These are phyloP conservation scores for Recurvirostra avosetta DNA, from an alignment of 2,113 vertebrate genomes.

Conservation along the genomic window DNA sequence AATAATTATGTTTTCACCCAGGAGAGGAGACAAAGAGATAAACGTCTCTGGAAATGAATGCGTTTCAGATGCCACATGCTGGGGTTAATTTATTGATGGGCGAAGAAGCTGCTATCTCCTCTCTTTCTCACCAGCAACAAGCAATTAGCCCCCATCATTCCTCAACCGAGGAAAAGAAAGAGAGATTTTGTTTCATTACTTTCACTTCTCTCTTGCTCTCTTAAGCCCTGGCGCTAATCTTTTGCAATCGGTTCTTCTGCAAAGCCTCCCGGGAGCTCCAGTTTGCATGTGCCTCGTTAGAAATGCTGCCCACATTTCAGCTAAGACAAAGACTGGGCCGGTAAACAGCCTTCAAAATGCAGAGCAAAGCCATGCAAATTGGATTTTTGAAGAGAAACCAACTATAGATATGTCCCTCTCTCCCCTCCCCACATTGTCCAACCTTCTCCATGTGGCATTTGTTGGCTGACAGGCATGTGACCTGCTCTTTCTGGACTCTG, in stretches of 20 bases:
- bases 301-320: slow-evolving; percentile 40
- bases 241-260: slow-evolving; percentile 43
- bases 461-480: not conserved
- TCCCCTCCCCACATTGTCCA: not conserved
- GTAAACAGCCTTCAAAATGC: slow-evolving; percentile 25
- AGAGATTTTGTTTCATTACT: slow-evolving; percentile 20
- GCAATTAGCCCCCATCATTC: slow-evolving; percentile 61
- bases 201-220: not conserved
- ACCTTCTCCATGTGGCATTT: accelerated
- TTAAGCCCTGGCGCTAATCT: slow-evolving; percentile 21
- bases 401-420: not conserved
- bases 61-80: not conserved
- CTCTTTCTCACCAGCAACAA: slow-evolving; percentile 15
- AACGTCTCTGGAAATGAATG: slow-evolving; percentile 57
- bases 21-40: slow-evolving; percentile 53
- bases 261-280: not conserved
- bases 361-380: slow-evolving; percentile 7
- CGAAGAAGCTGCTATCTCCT: not conserved
- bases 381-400: not conserved
- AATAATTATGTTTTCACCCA: slow-evolving; percentile 66
- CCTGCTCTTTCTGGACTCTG: not conserved
- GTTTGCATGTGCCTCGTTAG: not conserved
- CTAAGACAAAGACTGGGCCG: not conserved
- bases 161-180: slow-evolving; percentile 2
- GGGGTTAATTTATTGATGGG: slow-evolving; percentile 55